phyloP scores from a whole-genome alignment of 2,888 invertebrate species.

The Microchrysa polita region DNA sequence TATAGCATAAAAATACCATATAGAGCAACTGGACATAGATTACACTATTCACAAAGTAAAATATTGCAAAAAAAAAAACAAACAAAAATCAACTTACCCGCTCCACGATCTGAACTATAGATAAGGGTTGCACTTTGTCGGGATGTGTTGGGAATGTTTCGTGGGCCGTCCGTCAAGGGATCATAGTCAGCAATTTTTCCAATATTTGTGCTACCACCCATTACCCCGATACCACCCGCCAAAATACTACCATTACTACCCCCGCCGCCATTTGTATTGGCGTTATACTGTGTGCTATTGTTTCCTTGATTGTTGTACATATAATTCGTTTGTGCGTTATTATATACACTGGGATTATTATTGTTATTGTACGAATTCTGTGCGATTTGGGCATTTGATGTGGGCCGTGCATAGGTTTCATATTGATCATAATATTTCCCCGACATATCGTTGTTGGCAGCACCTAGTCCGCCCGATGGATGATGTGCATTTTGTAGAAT shows the following conservation, averaged over 20 bases:
- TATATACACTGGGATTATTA: constrained; percentile 46
- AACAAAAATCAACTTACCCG: constrained; percentile 67
- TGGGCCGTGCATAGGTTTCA: constrained; percentile 57
- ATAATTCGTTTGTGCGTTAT: constrained; percentile 53
- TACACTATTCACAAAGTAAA: not conserved
- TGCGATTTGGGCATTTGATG: constrained; percentile 48
- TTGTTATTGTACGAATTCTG: constrained; percentile 47
- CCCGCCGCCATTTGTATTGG: constrained; percentile 54
- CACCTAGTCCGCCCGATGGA: constrained; percentile 56
- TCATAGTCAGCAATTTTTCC: constrained; percentile 85
- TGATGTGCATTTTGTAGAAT: constrained; percentile 63
- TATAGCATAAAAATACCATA: constrained; percentile 14
- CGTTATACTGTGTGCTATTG: constrained; percentile 42
- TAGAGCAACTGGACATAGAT: not conserved
- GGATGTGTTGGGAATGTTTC: constrained; percentile 76
- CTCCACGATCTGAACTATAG: constrained; percentile 80
- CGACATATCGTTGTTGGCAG: constrained; percentile 39
- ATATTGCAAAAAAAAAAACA: not conserved
- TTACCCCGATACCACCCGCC: constrained; percentile 52
- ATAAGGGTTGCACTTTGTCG: constrained; percentile 84
- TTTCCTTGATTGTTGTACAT: constrained; percentile 51
- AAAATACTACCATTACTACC: constrained; percentile 50
- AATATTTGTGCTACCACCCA: constrained; percentile 64
- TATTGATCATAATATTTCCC: constrained; percentile 57
- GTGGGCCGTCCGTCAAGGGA: constrained; percentile 76